These are phyloP conservation scores for Fabriciana adippe DNA, from an alignment of 2,888 invertebrate species.

Conservation along the genomic window DNA sequence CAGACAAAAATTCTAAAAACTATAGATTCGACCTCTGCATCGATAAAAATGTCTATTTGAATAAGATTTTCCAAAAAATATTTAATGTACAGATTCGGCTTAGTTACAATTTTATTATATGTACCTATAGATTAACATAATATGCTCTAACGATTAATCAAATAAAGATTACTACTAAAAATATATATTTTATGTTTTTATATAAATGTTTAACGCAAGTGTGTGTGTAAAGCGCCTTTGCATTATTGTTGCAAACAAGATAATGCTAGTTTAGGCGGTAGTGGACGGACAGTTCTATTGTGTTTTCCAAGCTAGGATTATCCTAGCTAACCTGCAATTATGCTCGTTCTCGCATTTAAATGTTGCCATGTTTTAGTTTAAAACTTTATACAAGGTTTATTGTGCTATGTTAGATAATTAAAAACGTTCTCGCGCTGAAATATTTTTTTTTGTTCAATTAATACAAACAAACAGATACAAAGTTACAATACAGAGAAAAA, in stretches of 20 bases:
- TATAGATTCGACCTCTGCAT: no score
- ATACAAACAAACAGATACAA: background rate
- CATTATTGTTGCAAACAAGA: slow-evolving; percentile 29
- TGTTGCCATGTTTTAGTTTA: slow-evolving; percentile 6
- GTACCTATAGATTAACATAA: no score
- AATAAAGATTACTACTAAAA: no score
- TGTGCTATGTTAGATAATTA: slow-evolving; percentile 15
- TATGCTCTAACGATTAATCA: no score
- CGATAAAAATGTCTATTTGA: no score
- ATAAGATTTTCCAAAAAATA: no score
- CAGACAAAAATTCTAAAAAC: no score
- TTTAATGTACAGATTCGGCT: no score
- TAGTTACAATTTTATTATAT: no score
- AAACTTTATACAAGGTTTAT: slow-evolving; percentile 15
- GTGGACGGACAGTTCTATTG: slow-evolving; percentile 29
- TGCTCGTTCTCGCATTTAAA: slow-evolving; percentile 31
- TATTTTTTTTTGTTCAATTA: background rate
- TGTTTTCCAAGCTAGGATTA: slow-evolving; percentile 29
- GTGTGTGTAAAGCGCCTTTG: slow-evolving; percentile 24
- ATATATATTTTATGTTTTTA: background rate
- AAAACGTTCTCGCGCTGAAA: slow-evolving; percentile 1
- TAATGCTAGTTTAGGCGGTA: slow-evolving; percentile 34
- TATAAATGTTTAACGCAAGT: slow-evolving; percentile 4
- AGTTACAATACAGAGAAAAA: no score
- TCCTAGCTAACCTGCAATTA: slow-evolving; percentile 30